phyloP scores from a whole-genome alignment of 2,888 invertebrate species.

The Nebria salina region DNA sequence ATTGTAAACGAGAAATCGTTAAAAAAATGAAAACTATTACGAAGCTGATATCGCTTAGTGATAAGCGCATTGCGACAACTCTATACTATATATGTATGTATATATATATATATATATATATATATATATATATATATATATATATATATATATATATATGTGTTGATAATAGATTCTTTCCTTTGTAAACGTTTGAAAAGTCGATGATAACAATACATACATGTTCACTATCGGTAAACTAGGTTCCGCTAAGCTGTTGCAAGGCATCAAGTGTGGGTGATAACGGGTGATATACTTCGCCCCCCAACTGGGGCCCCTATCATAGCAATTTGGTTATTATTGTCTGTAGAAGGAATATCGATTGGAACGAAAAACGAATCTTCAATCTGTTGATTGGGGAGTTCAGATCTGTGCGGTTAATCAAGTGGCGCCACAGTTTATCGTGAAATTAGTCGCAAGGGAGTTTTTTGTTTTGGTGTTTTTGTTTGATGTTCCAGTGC shows the following conservation, averaged over 20 bases:
- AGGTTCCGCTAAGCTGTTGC: conserved; percentile 30
- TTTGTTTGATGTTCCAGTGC: no score
- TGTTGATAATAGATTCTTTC: conserved; percentile 38
- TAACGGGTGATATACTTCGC: conserved; percentile 28
- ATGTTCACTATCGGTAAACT: conserved; percentile 28
- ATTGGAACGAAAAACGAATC: no score
- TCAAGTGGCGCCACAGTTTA: conserved; percentile 30
- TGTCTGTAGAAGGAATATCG: not conserved
- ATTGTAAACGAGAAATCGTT: not conserved
- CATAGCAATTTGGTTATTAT: not conserved
- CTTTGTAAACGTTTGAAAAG: conserved; percentile 28
- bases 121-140: no score
- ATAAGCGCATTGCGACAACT: not conserved
- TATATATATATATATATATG: no score
- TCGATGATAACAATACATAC: conserved; percentile 38
- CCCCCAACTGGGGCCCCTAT: conserved; percentile 28
- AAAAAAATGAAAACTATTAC: not conserved
- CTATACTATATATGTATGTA: not conserved
- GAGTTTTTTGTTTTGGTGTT: no score
- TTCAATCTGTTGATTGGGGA: no score
- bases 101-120: no score
- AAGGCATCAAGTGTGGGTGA: conserved; percentile 33
- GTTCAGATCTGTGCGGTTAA: not conserved
- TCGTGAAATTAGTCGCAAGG: not conserved
- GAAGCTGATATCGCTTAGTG: not conserved